Evolutionary conservation across 2,113 vertebrate species (phyloP), one percentile per base, ranked within the genome.

Genomic region (Eulacestoma nigropectus): DNA sequence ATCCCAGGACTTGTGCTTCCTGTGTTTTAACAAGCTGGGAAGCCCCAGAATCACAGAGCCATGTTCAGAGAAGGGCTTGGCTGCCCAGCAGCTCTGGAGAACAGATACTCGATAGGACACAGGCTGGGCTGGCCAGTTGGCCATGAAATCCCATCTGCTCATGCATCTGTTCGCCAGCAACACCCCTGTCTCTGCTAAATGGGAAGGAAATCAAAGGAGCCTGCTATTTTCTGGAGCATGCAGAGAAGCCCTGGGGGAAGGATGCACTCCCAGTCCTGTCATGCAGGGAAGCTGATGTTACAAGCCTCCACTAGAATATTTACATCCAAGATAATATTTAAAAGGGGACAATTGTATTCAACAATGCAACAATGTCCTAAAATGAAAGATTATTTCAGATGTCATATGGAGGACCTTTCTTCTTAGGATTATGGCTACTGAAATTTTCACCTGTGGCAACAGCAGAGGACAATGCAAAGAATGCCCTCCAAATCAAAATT

Each of bases 131-230:
- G 9, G 60, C 35, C 85, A 79, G 89, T 25, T 92, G 87, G 56
- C 88, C 90, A 39, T 50, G 85, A 88, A 87, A 88, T 76, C 39
- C 86, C 94, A 93, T 92, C 91, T 96, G 89, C 75, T 92, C 70
- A 21, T 39, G 60, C 89, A 87, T 78, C 74, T n/a, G 3, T 37
- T 82, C 0, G 0, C 30, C 65, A 76, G 39, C 0, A 7, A 90
- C 75, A 79, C 59, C 77, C 75, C 75, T 10, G 16, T 57, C 77
- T 84, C 57, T 68, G 16, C 62, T 59, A 90, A 88, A 68, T 3
- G 13, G 65, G 52, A 79, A 95, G 65, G 65, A 83, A 95, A 90
- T 50, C 88, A 63, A 81, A 81, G 37, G 0, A 33, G 44, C 18
- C 63, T 69, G 37, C 53, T 72, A 18, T 86, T 94, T 85, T 83